These are phyloP conservation scores for Aulostomus chinensis DNA, from an alignment of 2,797 vertebrate genomes.

Conservation along the genomic window DNA sequence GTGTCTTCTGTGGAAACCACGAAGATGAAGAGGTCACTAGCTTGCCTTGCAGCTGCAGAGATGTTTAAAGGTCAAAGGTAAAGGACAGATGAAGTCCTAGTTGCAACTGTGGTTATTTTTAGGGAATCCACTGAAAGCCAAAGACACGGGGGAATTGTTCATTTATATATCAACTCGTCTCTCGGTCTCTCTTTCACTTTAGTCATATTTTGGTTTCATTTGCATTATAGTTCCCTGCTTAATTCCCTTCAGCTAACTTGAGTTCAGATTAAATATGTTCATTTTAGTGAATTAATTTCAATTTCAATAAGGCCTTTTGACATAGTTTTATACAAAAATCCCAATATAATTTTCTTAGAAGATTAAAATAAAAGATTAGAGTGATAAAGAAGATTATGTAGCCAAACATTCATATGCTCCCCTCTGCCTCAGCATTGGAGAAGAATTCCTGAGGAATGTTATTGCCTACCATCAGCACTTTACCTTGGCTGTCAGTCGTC, in stretches of 20 bases:
- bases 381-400: no score
- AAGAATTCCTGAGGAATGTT: slow-evolving; percentile 58
- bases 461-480: slow-evolving; percentile 69
- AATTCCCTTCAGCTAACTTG: not conserved
- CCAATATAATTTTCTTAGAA: no score
- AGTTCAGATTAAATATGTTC: no score
- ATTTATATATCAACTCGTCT: not conserved
- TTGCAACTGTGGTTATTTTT: slow-evolving; percentile 33
- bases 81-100: slow-evolving; percentile 15
- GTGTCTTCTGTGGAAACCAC: slow-evolving; percentile 17
- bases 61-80: slow-evolving; percentile 48
- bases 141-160: slow-evolving; percentile 10
- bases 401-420: no score
- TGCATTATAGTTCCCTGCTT: no score
- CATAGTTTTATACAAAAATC: no score
- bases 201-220: not conserved
- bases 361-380: no score
- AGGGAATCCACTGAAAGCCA: slow-evolving; percentile 2
- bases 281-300: no score
- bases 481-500: slow-evolving; percentile 64
- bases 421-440: no score
- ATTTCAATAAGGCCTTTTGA: no score
- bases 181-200: not conserved
- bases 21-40: slow-evolving; percentile 41
- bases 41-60: slow-evolving; percentile 23